These are phyloP conservation scores for Malurus leucopterus DNA, from an alignment of 2,797 vertebrate genomes.

Conservation along the genomic window DNA sequence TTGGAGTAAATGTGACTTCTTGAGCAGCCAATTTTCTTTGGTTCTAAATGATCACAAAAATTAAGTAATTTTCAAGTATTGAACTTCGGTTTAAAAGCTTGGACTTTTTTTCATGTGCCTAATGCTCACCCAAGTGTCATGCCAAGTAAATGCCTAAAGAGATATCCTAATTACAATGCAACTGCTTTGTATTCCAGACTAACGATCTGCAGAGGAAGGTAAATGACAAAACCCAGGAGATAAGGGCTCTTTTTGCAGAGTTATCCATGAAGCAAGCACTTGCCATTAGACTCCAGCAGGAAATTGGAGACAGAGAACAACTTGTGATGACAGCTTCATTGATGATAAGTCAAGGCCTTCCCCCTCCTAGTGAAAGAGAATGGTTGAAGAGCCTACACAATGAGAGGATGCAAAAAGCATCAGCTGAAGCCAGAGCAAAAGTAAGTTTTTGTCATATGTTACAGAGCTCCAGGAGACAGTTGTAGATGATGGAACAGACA, in stretches of 20 bases:
- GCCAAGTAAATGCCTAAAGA: not conserved
- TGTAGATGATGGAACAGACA: not conserved
- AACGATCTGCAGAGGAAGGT: constrained; percentile 76
- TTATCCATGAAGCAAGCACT: constrained; percentile 85
- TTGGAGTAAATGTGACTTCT: not conserved
- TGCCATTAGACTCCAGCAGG: constrained; percentile 80
- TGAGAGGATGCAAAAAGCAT: constrained; percentile 70
- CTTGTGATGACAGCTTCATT: constrained; percentile 77
- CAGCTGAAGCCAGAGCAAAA: constrained; percentile 71
- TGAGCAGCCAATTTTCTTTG: not conserved
- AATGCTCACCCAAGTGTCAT: not conserved
- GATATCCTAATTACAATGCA: not conserved
- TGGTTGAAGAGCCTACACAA: constrained; percentile 76
- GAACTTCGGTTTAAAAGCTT: not conserved
- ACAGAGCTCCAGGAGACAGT: not conserved
- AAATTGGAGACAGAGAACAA: constrained; percentile 80
- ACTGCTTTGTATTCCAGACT: constrained; percentile 69
- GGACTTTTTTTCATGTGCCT: not conserved
- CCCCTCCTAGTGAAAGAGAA: constrained; percentile 77
- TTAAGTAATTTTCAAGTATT: not conserved
- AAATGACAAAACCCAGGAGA: constrained; percentile 70
- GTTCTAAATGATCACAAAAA: not conserved
- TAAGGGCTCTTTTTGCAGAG: constrained; percentile 86
- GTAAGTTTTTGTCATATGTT: constrained; percentile 53
- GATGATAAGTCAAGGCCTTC: constrained; percentile 79